Conservation (phyloP, 2,888 invertebrate genomes). For the Lasius fuliginosus region DNA sequence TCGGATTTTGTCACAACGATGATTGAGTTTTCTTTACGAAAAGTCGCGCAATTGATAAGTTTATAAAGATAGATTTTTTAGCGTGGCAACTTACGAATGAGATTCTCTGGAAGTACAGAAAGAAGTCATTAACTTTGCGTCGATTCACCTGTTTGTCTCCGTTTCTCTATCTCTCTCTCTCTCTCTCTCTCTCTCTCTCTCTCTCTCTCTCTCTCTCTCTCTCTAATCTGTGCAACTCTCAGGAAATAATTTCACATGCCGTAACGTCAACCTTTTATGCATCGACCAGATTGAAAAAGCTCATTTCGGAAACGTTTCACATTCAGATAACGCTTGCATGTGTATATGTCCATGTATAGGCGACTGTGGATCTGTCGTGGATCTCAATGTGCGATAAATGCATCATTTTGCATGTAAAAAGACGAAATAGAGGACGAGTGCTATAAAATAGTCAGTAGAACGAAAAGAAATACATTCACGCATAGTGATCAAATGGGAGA, state of each 20-base stretch:
- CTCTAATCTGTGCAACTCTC: background rate
- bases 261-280: conserved; percentile 18
- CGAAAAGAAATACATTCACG: background rate
- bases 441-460: background rate
- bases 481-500: background rate
- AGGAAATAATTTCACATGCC: conserved; percentile 1
- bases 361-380: background rate
- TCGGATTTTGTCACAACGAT: background rate
- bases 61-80: conserved; percentile 12
- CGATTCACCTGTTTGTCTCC: conserved; percentile 18
- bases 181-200: background rate
- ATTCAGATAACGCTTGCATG: background rate
- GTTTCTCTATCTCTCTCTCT: background rate
- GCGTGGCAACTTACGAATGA: background rate
- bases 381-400: background rate
- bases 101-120: background rate
- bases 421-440: background rate
- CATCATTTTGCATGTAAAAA: conserved; percentile 13
- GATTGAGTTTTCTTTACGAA: background rate
- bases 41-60: background rate
- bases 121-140: conserved; percentile 7
- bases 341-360: background rate
- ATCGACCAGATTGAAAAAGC: background rate
- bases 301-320: conserved; percentile 21
- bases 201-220: background rate